Evolutionary conservation across 2,888 invertebrate species (phyloP).

Genomic region (Prenolepis imparis): DNA sequence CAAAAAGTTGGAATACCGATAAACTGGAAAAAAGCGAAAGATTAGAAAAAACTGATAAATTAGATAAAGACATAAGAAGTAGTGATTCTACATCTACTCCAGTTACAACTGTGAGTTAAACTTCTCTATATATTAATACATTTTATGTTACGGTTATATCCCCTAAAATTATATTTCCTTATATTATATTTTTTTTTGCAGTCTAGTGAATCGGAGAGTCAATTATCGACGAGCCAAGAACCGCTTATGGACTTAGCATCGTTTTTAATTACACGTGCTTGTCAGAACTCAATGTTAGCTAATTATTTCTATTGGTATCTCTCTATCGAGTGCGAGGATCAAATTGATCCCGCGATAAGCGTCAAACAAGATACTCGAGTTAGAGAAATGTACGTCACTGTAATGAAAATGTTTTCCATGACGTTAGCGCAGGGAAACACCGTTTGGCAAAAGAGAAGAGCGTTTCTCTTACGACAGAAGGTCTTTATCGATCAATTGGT

Average conservation of each 20-base stretch:
- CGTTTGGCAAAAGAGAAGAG: slow-evolving; percentile 91
- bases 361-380: slow-evolving; percentile 91
- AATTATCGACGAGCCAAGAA: slow-evolving; percentile 78
- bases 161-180: neutral
- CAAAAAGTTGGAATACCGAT: slow-evolving; percentile 45
- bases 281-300: slow-evolving; percentile 95
- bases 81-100: slow-evolving; percentile 79
- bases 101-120: slow-evolving; percentile 74
- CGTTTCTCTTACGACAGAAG: slow-evolving; percentile 94
- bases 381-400: slow-evolving; percentile 95
- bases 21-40: slow-evolving; percentile 77
- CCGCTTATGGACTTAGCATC: slow-evolving; percentile 92
- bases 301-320: slow-evolving; percentile 99
- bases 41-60: slow-evolving; percentile 78
- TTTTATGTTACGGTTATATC: too few relatives aligned
- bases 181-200: slow-evolving; percentile 64
- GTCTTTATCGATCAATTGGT: slow-evolving; percentile 97
- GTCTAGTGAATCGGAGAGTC: slow-evolving; percentile 81
- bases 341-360: slow-evolving; percentile 88
- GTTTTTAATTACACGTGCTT: slow-evolving; percentile 96
- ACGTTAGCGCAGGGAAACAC: slow-evolving; percentile 90
- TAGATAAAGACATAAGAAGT: slow-evolving; percentile 78
- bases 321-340: slow-evolving; percentile 97
- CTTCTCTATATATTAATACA: neutral
- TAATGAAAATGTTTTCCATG: slow-evolving; percentile 95